phyloP scores from a whole-genome alignment of 2,797 vertebrate genomes.

The Arrhamphus sclerolepis region DNA sequence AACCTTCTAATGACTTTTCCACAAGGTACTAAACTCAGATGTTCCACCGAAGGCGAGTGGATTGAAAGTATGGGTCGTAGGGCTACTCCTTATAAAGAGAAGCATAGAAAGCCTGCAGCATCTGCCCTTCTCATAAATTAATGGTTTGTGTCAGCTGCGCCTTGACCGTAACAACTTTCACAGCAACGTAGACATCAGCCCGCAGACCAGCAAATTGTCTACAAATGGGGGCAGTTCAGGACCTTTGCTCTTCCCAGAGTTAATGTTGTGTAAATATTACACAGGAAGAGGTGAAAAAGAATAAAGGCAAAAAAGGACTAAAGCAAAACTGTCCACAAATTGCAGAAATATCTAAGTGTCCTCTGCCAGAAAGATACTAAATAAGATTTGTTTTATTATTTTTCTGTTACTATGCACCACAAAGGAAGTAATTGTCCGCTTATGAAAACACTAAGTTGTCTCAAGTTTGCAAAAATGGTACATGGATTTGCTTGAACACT shows the following conservation, averaged over 20 bases:
- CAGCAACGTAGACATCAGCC: not conserved
- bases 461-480: no score
- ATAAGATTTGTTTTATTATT: not conserved
- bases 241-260: not conserved
- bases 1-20: not conserved
- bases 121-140: not conserved
- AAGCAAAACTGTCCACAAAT: not conserved
- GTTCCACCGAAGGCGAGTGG: not conserved
- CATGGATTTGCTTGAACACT: no score
- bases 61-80: not conserved
- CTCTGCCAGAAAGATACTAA: not conserved
- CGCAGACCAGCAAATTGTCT: not conserved
- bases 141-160: not conserved
- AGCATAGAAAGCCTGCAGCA: not conserved
- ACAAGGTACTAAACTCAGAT: not conserved
- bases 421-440: no score
- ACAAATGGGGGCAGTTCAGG: not conserved
- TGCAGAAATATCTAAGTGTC: not conserved
- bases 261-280: slow-evolving; percentile 1
- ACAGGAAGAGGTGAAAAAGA: not conserved
- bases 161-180: not conserved
- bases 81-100: not conserved
- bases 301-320: not conserved
- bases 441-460: no score
- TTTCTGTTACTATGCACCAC: not conserved